These are phyloP conservation scores for Trachurus trachurus DNA, from an alignment of 2,797 vertebrate species.

Conservation along the genomic window DNA sequence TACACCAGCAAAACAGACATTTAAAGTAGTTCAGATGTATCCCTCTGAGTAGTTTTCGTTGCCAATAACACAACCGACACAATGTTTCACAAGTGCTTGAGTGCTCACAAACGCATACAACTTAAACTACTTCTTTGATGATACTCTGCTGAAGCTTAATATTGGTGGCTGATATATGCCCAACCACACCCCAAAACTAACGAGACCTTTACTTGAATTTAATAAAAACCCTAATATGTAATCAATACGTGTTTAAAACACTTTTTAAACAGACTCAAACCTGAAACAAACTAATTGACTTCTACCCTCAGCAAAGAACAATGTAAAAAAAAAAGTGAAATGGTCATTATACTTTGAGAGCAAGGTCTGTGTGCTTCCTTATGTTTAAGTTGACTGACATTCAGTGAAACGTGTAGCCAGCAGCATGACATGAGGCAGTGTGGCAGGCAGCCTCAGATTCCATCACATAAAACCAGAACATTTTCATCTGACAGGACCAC, in stretches of 20 bases:
- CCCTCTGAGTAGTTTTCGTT: background rate
- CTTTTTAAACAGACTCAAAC: background rate
- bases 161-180: too few relatives aligned
- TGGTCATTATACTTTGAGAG: background rate
- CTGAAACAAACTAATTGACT: background rate
- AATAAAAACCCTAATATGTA: background rate
- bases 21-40: background rate
- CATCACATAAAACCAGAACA: constrained; percentile 41
- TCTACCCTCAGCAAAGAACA: background rate
- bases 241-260: too few relatives aligned
- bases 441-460: constrained; percentile 17
- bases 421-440: background rate
- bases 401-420: constrained; percentile 20
- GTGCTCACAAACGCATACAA: background rate
- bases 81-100: background rate
- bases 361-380: background rate
- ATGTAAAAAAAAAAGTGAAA: background rate
- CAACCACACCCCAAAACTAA: background rate
- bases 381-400: background rate
- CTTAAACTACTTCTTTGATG: background rate
- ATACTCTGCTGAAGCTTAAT: background rate
- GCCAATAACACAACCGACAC: background rate
- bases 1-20: background rate
- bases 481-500: constrained; percentile 44
- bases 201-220: too few relatives aligned